Evolutionary conservation across 2,113 vertebrate species (phyloP).

Genomic region (Machaerirhynchus nigripectus): DNA sequence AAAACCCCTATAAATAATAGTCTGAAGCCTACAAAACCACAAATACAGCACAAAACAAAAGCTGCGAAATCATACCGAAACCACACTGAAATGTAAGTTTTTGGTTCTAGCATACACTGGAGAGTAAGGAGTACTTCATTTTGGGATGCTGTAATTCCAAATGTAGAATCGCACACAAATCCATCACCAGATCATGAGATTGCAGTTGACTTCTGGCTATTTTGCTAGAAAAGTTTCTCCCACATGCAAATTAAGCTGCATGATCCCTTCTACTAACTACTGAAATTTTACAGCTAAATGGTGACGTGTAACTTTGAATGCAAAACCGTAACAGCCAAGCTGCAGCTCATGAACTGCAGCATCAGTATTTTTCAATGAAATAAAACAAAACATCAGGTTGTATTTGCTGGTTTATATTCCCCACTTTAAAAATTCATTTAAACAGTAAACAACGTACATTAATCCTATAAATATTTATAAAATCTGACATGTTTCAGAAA

Average conservation of each 20-base stretch:
- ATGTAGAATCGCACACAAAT: neutral
- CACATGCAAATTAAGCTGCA: neutral
- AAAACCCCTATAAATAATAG: neutral
- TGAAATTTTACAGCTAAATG: neutral
- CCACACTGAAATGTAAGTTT: neutral
- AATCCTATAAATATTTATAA: neutral
- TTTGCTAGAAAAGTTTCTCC: neutral
- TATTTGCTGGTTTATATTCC: neutral
- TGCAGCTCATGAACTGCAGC: neutral
- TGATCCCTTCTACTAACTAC: neutral
- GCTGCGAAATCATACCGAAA: conserved; percentile 28
- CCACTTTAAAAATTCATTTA: neutral
- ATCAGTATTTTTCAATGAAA: neutral
- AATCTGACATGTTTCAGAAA: neutral
- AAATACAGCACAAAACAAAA: conserved; percentile 8
- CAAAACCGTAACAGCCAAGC: neutral
- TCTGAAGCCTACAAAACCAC: conserved; percentile 33
- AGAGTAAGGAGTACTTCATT: neutral
- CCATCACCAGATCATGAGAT: neutral
- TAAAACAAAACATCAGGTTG: neutral
- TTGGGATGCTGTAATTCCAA: neutral
- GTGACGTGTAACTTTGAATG: neutral
- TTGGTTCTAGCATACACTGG: neutral
- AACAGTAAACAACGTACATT: neutral
- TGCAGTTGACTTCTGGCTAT: neutral